Evolutionary conservation across 2,888 invertebrate genomes (phyloP), one percentile per base, ranked within the genome.

Genomic region (Gari tellinella): DNA sequence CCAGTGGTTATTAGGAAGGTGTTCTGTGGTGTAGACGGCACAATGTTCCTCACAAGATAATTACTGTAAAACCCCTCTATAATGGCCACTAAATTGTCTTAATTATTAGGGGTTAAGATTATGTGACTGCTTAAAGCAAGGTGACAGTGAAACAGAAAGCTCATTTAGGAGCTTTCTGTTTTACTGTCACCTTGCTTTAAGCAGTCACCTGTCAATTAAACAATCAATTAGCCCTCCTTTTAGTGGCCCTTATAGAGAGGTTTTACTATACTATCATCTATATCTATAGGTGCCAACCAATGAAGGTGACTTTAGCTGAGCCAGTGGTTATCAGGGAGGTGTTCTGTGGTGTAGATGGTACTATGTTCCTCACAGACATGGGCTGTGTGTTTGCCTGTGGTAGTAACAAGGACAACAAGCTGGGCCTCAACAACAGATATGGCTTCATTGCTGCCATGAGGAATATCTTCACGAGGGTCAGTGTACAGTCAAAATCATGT

Each of bases 331-430:
- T 94, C 4, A 89, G 91, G 8, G 92, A 93, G 62, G 93, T 95
- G n/a, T 92, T 92, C 81, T 94, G 95, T 86, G 95, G 95, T 0
- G 92, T 92, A 0, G 94, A 95, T 83, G 94, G 94, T 0, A 94
- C 94, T 0, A 93, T 94, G 72, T 92, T 95, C 31, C 89, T 95
- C 8, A 94, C 94, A 15, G 92, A 93, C 58, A 93, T 93, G 66
- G 95, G 95, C 1, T 93, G 93, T 41, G 90, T 95, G 43, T 93
- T 94, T 70, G 94, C 94, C 5, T 94, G 94, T 87, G 95, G 95
- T 15, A 95, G 94, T 72, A 93, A 93, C 85, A 92, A 92, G 51
- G 92, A 93, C 88, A 95, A 95, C 86, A 95, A 95, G 86, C 91
- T 95, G 43, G 95, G 95, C 26, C 92, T 95, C 31, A 92, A 94